phyloP scores from a whole-genome alignment of 2,888 invertebrate species.

The Theretra japonica region DNA sequence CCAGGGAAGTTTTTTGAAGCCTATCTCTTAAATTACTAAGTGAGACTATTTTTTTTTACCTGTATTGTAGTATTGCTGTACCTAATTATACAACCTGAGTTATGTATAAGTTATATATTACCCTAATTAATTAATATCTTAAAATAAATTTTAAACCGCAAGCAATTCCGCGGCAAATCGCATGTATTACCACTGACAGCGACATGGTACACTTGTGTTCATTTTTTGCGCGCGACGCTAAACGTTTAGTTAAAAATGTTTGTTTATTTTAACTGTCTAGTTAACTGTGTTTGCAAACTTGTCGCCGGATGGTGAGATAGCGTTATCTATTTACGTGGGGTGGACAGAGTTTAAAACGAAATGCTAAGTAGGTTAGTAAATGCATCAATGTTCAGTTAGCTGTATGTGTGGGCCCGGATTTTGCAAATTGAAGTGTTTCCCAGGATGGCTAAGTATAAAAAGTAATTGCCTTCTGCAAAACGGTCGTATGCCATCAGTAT shows the following conservation, averaged over 20 bases:
- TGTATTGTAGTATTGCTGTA: too few species aligned
- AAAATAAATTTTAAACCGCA: background rate
- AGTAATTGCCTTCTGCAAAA: background rate
- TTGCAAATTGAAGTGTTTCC: background rate
- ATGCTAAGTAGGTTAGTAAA: background rate
- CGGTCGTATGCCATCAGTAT: too few species aligned
- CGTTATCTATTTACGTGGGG: constrained; percentile 1
- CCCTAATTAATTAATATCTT: background rate
- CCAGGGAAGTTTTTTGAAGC: too few species aligned
- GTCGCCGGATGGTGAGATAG: constrained; percentile 25
- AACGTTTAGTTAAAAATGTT: constrained; percentile 30
- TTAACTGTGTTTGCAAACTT: constrained; percentile 24
- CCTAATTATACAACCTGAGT: too few species aligned
- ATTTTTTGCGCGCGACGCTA: constrained; percentile 28
- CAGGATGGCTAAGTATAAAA: background rate
- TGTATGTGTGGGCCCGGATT: background rate
- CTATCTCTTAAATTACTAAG: too few species aligned
- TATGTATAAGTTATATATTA: too few species aligned
- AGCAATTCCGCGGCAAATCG: background rate
- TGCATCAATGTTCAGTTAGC: background rate
- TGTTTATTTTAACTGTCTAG: constrained; percentile 25
- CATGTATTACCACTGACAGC: background rate
- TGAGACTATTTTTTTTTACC: too few species aligned
- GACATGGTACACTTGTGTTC: constrained; percentile 17
- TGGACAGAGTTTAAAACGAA: constrained; percentile 6